Evolutionary conservation across 1,140 invertebrate species (phyloP), one percentile per base, ranked within the genome.

Genomic region (Trissolcus basalis): DNA sequence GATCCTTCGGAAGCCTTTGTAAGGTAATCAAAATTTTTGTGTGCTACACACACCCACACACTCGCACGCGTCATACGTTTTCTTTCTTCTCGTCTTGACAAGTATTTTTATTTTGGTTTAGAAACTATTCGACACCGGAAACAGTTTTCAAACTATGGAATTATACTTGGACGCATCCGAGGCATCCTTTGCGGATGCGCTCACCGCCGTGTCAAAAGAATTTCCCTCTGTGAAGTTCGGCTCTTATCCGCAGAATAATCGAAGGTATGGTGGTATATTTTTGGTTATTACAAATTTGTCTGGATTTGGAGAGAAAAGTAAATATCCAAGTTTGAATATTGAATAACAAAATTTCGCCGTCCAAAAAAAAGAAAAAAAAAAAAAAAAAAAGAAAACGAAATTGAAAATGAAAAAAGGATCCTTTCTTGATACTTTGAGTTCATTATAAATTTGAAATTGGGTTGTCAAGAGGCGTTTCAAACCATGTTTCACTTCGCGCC

Each of bases 1-100:
- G 82, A 51, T 87, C 89, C n/a, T 94, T 95, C 68, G 72, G 77
- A n/a, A 79, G 78, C 48, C 79, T 91, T 15, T 86, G 69, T 44
- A 79, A 86, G 79, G 87, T 88, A 85, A 67, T 71, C 15, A 48
- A 39, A 63, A 14, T 19, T 19, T 5, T 35, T 35, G 10, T 5
- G 33, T 35, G 10, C n/a, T n/a, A n/a, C n/a, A n/a, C n/a, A 10
- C 33, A 35, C 10, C 33, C 5, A 35, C 5, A 10, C 33, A 35
- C n/a, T n/a, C n/a, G n/a, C n/a, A n/a, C n/a, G 33, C 33, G 10
- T 35, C 33, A 35, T 35, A 35, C 10, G 5, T 6, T 35, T 10
- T 35, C 33, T 35, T 53, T 36, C 10, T 32, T 39, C 15, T 59
- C 15, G 11, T 55, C n/a, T n/a, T n/a, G n/a, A n/a, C n/a, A n/a